These are phyloP conservation scores for Platycercus adscitus DNA, from an alignment of 2,113 vertebrate genomes.

Conservation along the genomic window DNA sequence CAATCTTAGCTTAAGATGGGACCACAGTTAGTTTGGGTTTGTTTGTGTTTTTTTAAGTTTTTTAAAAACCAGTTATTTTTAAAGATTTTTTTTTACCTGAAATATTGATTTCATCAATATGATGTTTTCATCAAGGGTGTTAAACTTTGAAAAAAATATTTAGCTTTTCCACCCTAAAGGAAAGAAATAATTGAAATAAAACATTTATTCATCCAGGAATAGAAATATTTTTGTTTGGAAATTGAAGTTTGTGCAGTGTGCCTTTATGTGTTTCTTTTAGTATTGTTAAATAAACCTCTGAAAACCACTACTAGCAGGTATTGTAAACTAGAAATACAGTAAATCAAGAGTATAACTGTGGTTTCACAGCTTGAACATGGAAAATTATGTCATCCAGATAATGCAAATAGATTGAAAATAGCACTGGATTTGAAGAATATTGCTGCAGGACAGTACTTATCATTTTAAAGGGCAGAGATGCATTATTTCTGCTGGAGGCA, in stretches of 20 bases:
- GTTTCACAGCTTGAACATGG: not conserved
- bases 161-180: not conserved
- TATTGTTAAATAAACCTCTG: not conserved
- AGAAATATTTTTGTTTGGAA: not conserved
- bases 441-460: not conserved
- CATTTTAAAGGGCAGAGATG: not conserved
- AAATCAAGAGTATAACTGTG: not conserved
- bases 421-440: not conserved
- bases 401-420: slow-evolving; percentile 27
- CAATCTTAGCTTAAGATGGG: not conserved
- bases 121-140: not conserved
- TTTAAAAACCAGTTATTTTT: not conserved
- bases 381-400: slow-evolving; percentile 21
- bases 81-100: not conserved
- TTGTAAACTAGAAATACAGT: not conserved
- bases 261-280: not conserved
- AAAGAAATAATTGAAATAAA: not conserved
- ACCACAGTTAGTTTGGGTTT: not conserved
- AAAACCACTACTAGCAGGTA: not conserved
- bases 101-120: not conserved
- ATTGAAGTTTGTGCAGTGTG: not conserved
- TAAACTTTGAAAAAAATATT: not conserved
- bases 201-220: not conserved
- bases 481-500: not conserved
- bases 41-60: not conserved